Percentiles rank a stretch among this genome's conserved stretches.
Conservation (phyloP, 2,797 vertebrate genomes). For the Prunella strophiata region DNA sequence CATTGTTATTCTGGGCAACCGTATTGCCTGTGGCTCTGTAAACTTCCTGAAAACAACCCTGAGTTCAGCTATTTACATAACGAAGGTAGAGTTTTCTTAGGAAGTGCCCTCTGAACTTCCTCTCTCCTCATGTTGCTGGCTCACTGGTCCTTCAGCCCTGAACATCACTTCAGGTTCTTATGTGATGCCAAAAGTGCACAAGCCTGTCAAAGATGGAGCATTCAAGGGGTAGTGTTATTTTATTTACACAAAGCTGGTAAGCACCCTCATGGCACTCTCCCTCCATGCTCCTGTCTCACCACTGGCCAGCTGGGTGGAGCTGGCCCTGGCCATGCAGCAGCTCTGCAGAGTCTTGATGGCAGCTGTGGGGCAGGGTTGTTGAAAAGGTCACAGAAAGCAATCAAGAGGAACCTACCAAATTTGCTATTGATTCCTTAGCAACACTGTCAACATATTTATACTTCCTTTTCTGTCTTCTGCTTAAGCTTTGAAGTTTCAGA, state of each 20-base stretch:
- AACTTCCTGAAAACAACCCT: background rate
- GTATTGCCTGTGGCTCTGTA: background rate
- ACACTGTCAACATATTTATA: background rate
- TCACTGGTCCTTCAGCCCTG: background rate
- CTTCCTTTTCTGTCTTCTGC: background rate
- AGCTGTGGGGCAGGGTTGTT: background rate
- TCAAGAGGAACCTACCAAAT: background rate
- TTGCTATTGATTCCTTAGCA: background rate
- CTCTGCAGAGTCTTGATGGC: background rate
- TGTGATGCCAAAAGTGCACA: background rate
- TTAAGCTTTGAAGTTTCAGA: background rate
- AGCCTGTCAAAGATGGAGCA: background rate
- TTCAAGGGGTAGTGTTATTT: background rate
- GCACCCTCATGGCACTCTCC: background rate
- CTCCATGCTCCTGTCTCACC: background rate
- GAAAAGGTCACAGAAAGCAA: background rate
- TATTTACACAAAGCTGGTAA: background rate
- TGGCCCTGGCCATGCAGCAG: background rate
- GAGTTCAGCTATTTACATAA: background rate
- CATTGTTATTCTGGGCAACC: background rate
- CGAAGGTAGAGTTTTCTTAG: background rate
- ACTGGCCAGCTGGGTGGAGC: background rate
- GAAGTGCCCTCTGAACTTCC: background rate
- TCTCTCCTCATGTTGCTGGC: background rate
- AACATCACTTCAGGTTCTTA: background rate